Evolutionary conservation across 2,797 vertebrate genomes (phyloP).

Genomic region (Sebastes iracundus): DNA sequence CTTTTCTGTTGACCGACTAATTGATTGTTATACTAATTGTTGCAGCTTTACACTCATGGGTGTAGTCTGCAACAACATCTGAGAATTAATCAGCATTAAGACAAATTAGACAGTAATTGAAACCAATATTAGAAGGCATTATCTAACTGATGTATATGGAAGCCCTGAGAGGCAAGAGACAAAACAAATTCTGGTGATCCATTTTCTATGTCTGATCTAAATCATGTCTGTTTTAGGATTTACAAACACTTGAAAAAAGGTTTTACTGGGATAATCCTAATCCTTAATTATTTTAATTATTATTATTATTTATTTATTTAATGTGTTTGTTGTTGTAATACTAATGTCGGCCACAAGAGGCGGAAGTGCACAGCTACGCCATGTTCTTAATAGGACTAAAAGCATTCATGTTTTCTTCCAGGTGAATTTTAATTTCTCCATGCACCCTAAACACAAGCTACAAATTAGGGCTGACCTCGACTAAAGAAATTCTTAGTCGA

Average conservation of each 20-base stretch:
- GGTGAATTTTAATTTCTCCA: too few species aligned
- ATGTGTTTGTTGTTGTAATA: too few species aligned
- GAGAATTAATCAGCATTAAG: neutral
- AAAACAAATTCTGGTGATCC: neutral
- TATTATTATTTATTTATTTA: too few species aligned
- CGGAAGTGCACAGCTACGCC: accelerated
- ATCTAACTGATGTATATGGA: neutral
- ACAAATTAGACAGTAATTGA: neutral
- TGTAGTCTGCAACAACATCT: neutral
- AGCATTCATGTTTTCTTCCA: too few species aligned
- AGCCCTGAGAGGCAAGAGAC: neutral
- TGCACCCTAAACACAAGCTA: too few species aligned
- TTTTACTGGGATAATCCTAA: too few species aligned
- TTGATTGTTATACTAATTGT: neutral
- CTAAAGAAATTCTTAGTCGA: too few species aligned
- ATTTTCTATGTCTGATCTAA: too few species aligned
- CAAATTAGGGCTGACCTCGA: too few species aligned
- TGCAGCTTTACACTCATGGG: neutral
- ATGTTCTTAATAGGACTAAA: too few species aligned
- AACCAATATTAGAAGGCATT: neutral
- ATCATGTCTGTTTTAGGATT: neutral
- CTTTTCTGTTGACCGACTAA: too few species aligned
- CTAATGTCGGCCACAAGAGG: neutral
- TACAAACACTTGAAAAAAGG: neutral
- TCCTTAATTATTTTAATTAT: neutral